Base-by-base conservation (phyloP, 1,140 invertebrate species). In the Bacillus rossius region DNA sequence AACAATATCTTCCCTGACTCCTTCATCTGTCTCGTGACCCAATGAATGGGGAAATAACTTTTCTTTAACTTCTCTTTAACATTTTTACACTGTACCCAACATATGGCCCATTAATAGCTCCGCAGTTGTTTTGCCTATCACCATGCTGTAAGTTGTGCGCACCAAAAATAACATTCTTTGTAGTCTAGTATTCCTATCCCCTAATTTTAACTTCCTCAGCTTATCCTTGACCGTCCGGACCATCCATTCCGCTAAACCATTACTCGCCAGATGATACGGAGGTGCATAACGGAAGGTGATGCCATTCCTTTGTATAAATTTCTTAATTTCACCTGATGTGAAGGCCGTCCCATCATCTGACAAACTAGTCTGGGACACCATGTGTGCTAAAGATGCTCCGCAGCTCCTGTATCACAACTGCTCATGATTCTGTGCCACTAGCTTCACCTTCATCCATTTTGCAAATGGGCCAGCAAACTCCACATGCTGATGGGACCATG, bases 381-480 rank as follows among this genome's bases (percentile, higher is more conserved):
- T 67, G 8, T 43, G 26, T 29, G 67, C 19, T 45, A 71, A 71
- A 13, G 64, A 61, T 17, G 64, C 62, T 19, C 47, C 52, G 8
- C 67, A 56, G 26, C 17, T 47, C 13, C 10, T 34, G 29, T 34
- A 34, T 10, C 29, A 34, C 29, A 7, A 10, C 29, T 7, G 29
- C 29, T 34, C 42, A 53, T 17, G 26, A 47, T 4, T 47, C 57
- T 7, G 22, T 41, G 10, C 22, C 26, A 65, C 23, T 16, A 26
- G 26, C 16, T 52, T 37, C 13, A 76, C 65, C 54, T 77, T 71
- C 14, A 66, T 60, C 76, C 74, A 80, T 61, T 79, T 79, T 5
- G 72, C 73, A 58, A 67, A 69, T 4, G 73, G 71, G 19, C 73
- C 73, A 16, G 68, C 69, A 66, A 68, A 74, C 66, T 79, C 75